These are phyloP conservation scores for Notodonta dromedarius DNA, from an alignment of 2,888 invertebrate genomes.

Conservation along the genomic window DNA sequence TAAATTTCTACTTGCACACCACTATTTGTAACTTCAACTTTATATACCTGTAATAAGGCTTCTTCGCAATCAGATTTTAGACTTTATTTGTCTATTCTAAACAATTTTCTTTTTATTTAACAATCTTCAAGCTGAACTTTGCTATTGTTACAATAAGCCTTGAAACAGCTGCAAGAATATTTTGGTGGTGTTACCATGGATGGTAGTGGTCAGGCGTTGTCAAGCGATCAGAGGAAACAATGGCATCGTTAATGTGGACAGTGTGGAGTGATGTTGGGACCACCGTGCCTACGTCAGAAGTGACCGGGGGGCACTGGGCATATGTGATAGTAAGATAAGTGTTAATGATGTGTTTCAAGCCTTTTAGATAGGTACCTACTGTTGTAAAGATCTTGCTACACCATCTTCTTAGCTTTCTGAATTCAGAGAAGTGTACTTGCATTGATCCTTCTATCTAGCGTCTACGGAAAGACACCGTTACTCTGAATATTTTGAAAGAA, in stretches of 20 bases:
- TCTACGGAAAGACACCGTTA: too few species aligned
- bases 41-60: conserved; percentile 36
- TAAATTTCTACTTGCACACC: conserved; percentile 26
- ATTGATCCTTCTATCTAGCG: too few species aligned
- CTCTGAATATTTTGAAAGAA: too few species aligned
- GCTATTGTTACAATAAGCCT: conserved; percentile 21
- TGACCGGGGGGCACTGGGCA: not conserved
- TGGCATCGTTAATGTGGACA: conserved; percentile 79
- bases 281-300: conserved; percentile 63
- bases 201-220: conserved; percentile 73
- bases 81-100: conserved; percentile 15
- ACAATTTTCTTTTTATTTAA: not conserved
- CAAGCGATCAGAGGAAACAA: conserved; percentile 65
- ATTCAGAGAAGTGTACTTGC: too few species aligned
- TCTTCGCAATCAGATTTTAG: conserved; percentile 14
- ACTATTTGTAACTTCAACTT: conserved; percentile 39
- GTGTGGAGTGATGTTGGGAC: conserved; percentile 69
- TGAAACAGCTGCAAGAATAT: conserved; percentile 10
- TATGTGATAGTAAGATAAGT: not conserved
- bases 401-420: too few species aligned
- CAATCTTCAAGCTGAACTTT: conserved; percentile 21
- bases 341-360: too few species aligned
- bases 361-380: too few species aligned
- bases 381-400: too few species aligned
- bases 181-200: conserved; percentile 43